phyloP scores from a whole-genome alignment of 2,113 vertebrate species.

The Muntiacus reevesi region DNA sequence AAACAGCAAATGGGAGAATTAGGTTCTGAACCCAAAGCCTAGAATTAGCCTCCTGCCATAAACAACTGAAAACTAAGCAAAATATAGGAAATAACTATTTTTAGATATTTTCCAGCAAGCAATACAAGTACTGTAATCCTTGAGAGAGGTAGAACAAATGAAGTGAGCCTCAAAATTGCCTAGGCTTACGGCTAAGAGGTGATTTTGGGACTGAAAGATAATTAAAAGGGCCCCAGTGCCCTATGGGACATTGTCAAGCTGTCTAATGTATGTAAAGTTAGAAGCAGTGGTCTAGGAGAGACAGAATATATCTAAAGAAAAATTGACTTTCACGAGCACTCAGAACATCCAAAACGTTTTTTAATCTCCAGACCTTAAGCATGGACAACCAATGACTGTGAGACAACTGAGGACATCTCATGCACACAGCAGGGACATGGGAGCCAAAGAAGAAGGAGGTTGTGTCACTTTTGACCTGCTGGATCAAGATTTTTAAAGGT shows the following conservation, averaged over 20 bases:
- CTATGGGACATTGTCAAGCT: neutral
- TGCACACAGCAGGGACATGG: neutral
- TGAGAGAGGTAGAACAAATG: neutral
- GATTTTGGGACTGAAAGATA: neutral
- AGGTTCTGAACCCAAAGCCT: neutral
- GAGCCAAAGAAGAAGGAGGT: neutral
- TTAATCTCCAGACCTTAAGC: neutral
- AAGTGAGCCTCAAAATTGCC: neutral
- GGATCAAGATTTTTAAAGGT: neutral
- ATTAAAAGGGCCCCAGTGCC: neutral
- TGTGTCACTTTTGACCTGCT: neutral
- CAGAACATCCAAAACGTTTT: neutral
- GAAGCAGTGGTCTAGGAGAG: neutral
- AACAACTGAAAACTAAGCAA: neutral
- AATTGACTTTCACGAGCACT: neutral
- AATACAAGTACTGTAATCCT: neutral
- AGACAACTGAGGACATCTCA: neutral
- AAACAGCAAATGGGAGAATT: neutral
- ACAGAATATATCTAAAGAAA: neutral
- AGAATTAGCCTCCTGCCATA: neutral
- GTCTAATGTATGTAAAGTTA: neutral
- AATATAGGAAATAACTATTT: neutral
- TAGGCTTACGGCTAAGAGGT: neutral
- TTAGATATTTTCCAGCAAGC: neutral
- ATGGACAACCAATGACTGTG: neutral